phyloP scores from a whole-genome alignment of 2,888 invertebrate genomes.

The Cremastinae sp. region DNA sequence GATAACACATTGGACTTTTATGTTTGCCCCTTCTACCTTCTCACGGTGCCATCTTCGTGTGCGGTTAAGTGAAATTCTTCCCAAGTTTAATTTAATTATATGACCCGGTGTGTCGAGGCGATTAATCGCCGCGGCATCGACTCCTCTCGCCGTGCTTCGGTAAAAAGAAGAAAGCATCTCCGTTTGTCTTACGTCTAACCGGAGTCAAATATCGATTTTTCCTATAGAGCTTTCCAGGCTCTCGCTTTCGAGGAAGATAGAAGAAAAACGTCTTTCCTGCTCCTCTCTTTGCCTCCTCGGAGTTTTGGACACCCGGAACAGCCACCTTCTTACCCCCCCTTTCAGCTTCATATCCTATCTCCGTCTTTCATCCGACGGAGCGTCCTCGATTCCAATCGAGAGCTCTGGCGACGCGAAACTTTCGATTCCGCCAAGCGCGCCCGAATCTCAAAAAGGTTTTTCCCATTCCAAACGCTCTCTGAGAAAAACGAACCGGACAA shows the following conservation, averaged over 20 bases:
- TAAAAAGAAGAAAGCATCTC: constrained; percentile 40
- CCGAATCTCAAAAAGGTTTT: not conserved
- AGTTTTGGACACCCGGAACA: constrained; percentile 14
- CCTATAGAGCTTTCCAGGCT: constrained; percentile 16
- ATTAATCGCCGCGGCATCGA: constrained; percentile 70
- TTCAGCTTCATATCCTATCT: constrained; percentile 39
- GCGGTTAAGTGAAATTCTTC: constrained; percentile 75
- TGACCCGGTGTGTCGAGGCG: constrained; percentile 64
- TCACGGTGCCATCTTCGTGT: constrained; percentile 12
- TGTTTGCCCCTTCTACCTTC: constrained; percentile 42
- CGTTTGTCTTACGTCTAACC: constrained; percentile 62
- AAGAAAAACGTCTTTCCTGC: constrained; percentile 28
- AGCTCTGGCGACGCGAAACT: constrained; percentile 41
- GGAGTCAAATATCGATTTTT: constrained; percentile 63
- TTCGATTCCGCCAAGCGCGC: constrained; percentile 22
- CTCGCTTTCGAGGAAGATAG: constrained; percentile 50
- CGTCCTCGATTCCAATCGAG: constrained; percentile 52
- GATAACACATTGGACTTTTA: constrained; percentile 72
- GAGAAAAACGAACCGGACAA: not conserved
- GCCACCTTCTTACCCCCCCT: constrained; percentile 3
- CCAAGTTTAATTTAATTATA: constrained; percentile 75
- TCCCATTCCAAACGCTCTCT: not conserved
- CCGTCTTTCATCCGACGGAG: constrained; percentile 34
- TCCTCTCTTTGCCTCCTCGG: too few relatives aligned
- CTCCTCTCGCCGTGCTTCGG: constrained; percentile 25